Evolutionary conservation across 2,113 vertebrate species (phyloP).

Genomic region (Halichoeres trimaculatus): DNA sequence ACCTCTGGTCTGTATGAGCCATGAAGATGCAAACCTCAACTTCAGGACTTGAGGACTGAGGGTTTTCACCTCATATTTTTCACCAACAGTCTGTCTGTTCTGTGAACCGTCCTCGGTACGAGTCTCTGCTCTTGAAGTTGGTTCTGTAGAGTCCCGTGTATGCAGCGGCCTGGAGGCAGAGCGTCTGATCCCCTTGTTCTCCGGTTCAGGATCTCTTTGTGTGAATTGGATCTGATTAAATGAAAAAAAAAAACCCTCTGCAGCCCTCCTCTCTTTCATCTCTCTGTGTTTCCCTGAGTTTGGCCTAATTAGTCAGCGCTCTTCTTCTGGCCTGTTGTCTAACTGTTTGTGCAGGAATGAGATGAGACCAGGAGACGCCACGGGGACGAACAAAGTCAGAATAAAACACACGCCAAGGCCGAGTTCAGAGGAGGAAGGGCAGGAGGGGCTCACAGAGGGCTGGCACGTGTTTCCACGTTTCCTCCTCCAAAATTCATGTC

Average conservation of each 20-base stretch:
- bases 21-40: no score
- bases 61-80: no score
- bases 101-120: no score
- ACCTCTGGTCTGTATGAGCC: no score
- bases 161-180: background rate
- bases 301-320: constrained; percentile 62
- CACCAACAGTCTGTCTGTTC: no score
- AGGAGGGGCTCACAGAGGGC: constrained; percentile 23
- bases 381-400: constrained; percentile 1
- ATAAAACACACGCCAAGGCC: constrained; percentile 34
- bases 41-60: no score
- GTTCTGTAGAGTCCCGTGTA: background rate
- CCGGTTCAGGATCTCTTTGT: constrained; percentile 11
- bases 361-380: constrained; percentile 32
- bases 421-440: constrained; percentile 46
- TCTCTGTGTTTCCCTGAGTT: constrained; percentile 27
- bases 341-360: constrained; percentile 43
- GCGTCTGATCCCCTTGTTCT: background rate
- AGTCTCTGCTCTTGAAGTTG: background rate
- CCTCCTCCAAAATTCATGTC: no score
- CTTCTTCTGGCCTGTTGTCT: constrained; percentile 62
- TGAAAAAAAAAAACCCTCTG: constrained; percentile 24
- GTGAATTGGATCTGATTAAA: constrained; percentile 11
- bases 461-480: no score
- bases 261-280: constrained; percentile 45